These are phyloP conservation scores for Megaceryle maxima DNA, from an alignment of 2,113 vertebrate genomes.

Conservation along the genomic window DNA sequence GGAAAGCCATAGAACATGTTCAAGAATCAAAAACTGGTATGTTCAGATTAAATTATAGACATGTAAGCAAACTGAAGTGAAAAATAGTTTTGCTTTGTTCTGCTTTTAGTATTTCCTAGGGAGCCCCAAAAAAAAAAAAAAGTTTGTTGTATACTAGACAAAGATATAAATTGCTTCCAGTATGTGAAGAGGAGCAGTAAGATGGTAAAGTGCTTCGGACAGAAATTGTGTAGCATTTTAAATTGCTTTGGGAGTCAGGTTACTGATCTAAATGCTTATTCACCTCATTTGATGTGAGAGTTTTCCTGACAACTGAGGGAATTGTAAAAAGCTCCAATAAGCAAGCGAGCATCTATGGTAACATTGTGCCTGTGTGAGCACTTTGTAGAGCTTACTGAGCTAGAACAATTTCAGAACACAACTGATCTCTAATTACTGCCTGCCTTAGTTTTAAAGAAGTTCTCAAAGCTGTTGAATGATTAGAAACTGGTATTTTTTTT, in stretches of 20 bases:
- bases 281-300: background rate
- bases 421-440: background rate
- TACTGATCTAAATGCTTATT: background rate
- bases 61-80: background rate
- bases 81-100: background rate
- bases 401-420: background rate
- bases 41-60: background rate
- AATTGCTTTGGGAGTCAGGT: background rate
- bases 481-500: too few relatives aligned
- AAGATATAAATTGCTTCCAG: background rate
- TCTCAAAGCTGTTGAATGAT: background rate
- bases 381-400: background rate
- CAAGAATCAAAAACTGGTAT: constrained; percentile 87
- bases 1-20: constrained; percentile 87
- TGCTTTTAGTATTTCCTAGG: background rate
- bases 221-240: background rate
- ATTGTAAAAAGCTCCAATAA: background rate
- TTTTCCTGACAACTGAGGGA: background rate
- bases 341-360: accelerated
- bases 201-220: background rate
- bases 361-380: accelerated
- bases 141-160: background rate
- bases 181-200: background rate
- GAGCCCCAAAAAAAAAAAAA: background rate
- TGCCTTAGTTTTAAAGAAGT: background rate